Evolutionary conservation across 2,888 invertebrate species (phyloP).

Genomic region (Lasioglossum leucozonium): DNA sequence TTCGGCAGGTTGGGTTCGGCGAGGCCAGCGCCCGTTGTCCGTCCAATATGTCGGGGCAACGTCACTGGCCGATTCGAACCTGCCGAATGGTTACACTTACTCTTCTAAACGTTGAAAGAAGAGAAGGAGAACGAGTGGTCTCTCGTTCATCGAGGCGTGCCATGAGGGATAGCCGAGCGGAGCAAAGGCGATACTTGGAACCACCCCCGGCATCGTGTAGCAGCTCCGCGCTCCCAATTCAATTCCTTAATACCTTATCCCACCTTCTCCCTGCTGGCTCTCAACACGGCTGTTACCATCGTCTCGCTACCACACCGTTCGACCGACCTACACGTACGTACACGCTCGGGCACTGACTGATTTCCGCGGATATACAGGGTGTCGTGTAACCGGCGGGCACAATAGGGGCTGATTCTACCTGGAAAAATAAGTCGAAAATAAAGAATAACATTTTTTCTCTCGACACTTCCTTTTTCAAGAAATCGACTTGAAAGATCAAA

Average conservation of each 20-base stretch:
- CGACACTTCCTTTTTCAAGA: not conserved
- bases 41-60: slow-evolving; percentile 70
- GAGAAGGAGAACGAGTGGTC: slow-evolving; percentile 38
- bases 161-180: slow-evolving; percentile 77
- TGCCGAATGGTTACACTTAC: slow-evolving; percentile 46
- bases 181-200: slow-evolving; percentile 63
- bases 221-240: slow-evolving; percentile 69
- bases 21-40: slow-evolving; percentile 40
- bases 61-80: slow-evolving; percentile 54
- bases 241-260: slow-evolving; percentile 77
- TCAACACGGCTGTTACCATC: slow-evolving; percentile 65
- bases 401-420: not conserved
- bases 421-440: too few relatives aligned
- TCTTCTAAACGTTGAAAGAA: slow-evolving; percentile 49
- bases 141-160: slow-evolving; percentile 75
- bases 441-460: not conserved
- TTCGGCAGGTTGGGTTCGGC: slow-evolving; percentile 61
- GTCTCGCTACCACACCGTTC: slow-evolving; percentile 19
- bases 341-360: slow-evolving; percentile 69
- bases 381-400: not conserved
- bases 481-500: not conserved
- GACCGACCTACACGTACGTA: slow-evolving; percentile 30
- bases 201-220: slow-evolving; percentile 50
- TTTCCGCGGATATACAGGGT: slow-evolving; percentile 68
- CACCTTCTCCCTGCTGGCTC: slow-evolving; percentile 46